These are phyloP conservation scores for Congeria kusceri DNA, from an alignment of 2,888 invertebrate species.

Conservation along the genomic window DNA sequence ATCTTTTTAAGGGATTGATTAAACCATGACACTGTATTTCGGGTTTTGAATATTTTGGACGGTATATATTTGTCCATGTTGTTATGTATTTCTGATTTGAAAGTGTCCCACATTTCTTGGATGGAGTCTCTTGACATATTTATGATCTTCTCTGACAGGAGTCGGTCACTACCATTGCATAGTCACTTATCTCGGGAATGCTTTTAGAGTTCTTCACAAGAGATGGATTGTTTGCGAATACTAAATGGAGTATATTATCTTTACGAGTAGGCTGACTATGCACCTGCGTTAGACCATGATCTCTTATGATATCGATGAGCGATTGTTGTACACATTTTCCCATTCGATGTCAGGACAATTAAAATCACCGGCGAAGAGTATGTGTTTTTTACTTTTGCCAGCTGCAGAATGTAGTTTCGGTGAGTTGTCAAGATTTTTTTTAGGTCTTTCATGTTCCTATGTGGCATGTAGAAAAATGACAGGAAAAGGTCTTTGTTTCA, in stretches of 20 bases:
- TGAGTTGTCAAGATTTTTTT: background rate
- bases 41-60: background rate
- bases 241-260: background rate
- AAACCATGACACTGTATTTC: background rate
- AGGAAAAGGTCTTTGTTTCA: background rate
- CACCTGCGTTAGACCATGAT: background rate
- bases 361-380: background rate
- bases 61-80: constrained; percentile 3
- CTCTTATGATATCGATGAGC: background rate
- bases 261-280: background rate
- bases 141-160: background rate
- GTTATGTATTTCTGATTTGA: background rate
- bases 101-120: background rate
- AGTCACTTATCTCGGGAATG: background rate
- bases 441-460: constrained; percentile 12
- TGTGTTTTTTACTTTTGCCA: background rate
- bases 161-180: constrained; percentile 3
- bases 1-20: background rate
- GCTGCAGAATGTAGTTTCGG: background rate
- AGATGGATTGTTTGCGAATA: constrained; percentile 3
- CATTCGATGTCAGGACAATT: constrained; percentile 2
- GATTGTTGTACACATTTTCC: background rate
- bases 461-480: constrained; percentile 18
- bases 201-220: background rate
- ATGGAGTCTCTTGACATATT: background rate